Conservation (phyloP, 1,140 invertebrate species). For the Drosophila nigromelanica region DNA sequence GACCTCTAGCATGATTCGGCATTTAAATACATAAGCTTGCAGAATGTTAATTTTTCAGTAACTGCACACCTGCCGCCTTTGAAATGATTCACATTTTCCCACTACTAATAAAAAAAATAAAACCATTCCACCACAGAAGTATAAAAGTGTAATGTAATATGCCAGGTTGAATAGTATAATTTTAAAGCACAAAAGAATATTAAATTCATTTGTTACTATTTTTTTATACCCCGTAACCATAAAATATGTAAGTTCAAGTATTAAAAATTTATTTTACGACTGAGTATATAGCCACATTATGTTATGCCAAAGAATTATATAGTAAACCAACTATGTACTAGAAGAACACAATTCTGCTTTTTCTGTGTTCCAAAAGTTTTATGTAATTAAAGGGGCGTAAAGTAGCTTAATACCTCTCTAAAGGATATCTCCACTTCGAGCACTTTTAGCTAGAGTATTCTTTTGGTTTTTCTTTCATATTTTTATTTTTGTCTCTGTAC, state of each 20-base stretch:
- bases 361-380: too few species aligned
- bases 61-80: background rate
- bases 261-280: background rate
- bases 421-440: constrained; percentile 1
- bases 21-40: background rate
- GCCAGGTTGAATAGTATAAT: constrained; percentile 4
- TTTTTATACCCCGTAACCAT: background rate
- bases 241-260: background rate
- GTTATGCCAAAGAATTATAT: too few species aligned
- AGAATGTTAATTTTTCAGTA: background rate
- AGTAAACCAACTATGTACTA: too few species aligned
- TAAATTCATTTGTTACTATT: constrained; percentile 17
- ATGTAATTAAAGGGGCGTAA: too few species aligned
- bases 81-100: background rate
- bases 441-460: background rate
- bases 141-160: background rate
- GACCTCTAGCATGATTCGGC: too few species aligned
- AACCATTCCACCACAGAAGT: background rate
- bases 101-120: background rate
- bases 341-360: too few species aligned
- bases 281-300: too few species aligned
- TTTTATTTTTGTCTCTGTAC: background rate
- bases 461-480: background rate
- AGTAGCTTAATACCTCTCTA: too few species aligned
- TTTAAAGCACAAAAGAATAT: background rate